Percentiles rank a stretch among this genome's conserved stretches.
These are phyloP conservation scores for Sula dactylatra DNA, from an alignment of 2,113 vertebrate genomes.

Conservation along the genomic window DNA sequence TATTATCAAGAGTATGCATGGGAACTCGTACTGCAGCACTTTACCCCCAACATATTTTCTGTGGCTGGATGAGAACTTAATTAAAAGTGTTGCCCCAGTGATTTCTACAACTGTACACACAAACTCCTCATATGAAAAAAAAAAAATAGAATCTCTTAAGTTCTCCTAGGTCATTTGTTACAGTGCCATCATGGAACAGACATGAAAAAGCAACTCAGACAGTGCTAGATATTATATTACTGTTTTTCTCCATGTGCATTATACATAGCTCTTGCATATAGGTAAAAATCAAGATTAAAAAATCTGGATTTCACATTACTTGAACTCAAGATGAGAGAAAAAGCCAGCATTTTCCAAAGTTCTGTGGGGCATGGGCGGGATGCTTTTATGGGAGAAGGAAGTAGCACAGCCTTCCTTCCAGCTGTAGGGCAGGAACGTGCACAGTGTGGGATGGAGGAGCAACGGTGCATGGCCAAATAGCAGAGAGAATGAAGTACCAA, in stretches of 20 bases:
- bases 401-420: neutral
- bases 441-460: neutral
- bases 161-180: neutral
- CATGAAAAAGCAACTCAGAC: neutral
- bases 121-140: neutral
- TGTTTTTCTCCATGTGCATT: neutral
- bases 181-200: neutral
- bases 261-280: neutral
- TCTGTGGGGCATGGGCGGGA: neutral
- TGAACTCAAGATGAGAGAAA: neutral
- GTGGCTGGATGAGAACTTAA: neutral
- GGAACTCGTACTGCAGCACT: neutral
- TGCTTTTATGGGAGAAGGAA: neutral
- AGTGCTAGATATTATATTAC: neutral
- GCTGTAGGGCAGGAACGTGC: neutral
- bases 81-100: neutral
- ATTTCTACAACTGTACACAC: neutral
- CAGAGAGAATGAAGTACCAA: neutral
- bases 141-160: neutral
- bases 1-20: neutral
- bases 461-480: neutral
- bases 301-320: conserved; percentile 18
- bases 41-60: neutral
- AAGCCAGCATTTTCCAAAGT: neutral
- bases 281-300: neutral